Conservation (phyloP, 23 tunicate species). For the Halocynthia aurantium region DNA sequence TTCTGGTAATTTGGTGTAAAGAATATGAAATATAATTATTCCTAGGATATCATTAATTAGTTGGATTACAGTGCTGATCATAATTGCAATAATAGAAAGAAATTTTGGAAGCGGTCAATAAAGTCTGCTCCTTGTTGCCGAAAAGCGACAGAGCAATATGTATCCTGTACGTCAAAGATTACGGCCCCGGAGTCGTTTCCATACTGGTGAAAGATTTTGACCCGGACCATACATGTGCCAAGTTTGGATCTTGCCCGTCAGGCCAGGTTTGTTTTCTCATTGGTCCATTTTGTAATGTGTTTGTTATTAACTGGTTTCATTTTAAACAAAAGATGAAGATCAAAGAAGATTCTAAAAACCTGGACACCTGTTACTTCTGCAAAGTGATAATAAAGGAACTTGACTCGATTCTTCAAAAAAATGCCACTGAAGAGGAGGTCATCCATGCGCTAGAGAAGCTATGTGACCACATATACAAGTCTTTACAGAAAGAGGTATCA, state of each 20-base stretch:
- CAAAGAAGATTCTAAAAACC: too few relatives aligned
- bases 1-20: too few relatives aligned
- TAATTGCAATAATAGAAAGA: slow-evolving; percentile 39
- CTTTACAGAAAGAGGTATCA: slow-evolving; percentile 5
- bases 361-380: slow-evolving; percentile 19
- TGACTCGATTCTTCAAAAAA: slow-evolving; percentile 31
- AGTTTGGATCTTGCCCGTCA: not conserved
- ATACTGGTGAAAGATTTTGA: slow-evolving; percentile 20
- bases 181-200: slow-evolving; percentile 42
- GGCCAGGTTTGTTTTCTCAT: not conserved
- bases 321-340: too few relatives aligned
- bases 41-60: too few relatives aligned
- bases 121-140: slow-evolving; percentile 51
- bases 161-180: slow-evolving; percentile 28
- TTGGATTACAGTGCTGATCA: not conserved
- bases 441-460: slow-evolving; percentile 22
- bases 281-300: not conserved
- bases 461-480: slow-evolving; percentile 18
- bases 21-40: too few relatives aligned
- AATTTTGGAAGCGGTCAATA: slow-evolving; percentile 42
- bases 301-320: not conserved
- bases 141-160: slow-evolving; percentile 36
- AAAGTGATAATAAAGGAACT: slow-evolving; percentile 26
- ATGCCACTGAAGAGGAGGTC: slow-evolving; percentile 30
- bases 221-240: slow-evolving; percentile 17